Conservation (phyloP, 2,797 vertebrate species). For the Limnodromus scolopaceus region DNA sequence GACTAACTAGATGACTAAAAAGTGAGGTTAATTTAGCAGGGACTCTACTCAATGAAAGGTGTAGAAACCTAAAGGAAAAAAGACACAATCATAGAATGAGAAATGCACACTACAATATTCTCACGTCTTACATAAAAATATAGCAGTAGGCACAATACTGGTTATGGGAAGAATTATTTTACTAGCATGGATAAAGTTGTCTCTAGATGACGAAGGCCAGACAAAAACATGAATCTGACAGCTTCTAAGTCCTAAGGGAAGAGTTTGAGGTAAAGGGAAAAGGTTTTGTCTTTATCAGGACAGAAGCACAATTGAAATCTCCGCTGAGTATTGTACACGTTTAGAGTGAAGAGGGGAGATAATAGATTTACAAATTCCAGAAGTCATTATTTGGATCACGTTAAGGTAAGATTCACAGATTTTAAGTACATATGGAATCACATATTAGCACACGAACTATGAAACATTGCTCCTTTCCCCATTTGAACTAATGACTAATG, state of each 20-base stretch:
- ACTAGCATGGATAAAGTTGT: neutral
- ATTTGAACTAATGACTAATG: neutral
- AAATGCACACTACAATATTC: neutral
- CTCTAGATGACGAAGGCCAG: constrained; percentile 21
- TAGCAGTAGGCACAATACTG: neutral
- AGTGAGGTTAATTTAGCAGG: neutral
- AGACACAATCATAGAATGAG: neutral
- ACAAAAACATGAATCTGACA: constrained; percentile 48
- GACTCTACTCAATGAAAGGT: neutral
- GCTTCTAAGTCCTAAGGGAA: constrained; percentile 20
- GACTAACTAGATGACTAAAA: neutral
- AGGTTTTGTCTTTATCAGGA: constrained; percentile 45
- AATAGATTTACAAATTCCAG: neutral
- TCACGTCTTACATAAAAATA: constrained; percentile 12
- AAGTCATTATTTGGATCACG: neutral
- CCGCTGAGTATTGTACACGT: neutral
- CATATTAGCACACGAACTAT: neutral
- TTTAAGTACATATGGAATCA: neutral
- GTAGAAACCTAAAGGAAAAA: neutral
- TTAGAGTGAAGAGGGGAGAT: neutral
- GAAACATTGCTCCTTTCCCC: neutral
- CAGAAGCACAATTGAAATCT: constrained; percentile 16
- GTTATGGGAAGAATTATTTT: constrained; percentile 7
- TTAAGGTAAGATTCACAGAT: neutral
- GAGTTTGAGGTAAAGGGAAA: constrained; percentile 33